Evolutionary conservation across 2,113 vertebrate genomes (phyloP).

Genomic region (Stomatorhinus ivindoensis): DNA sequence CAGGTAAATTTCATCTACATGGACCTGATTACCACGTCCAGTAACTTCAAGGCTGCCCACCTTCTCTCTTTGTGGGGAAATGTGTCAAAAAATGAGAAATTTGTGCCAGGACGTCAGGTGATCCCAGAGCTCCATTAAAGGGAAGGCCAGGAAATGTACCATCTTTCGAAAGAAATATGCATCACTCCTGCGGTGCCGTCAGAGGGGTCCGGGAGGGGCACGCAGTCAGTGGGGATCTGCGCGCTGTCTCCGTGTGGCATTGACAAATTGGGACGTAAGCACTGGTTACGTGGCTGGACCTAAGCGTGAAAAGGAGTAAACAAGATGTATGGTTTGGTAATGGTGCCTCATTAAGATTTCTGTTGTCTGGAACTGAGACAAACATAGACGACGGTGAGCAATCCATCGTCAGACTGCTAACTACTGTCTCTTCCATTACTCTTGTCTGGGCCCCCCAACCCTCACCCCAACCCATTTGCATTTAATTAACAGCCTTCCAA

Average conservation of each 20-base stretch:
- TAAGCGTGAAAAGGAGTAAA: background rate
- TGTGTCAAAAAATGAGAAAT: background rate
- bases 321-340: conserved; percentile 6
- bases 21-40: background rate
- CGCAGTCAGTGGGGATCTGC: background rate
- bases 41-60: background rate
- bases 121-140: background rate
- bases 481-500: background rate
- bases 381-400: background rate
- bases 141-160: background rate
- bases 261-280: background rate
- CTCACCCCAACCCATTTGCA: background rate
- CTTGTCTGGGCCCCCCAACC: background rate
- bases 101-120: background rate
- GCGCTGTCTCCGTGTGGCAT: background rate
- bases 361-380: background rate
- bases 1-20: background rate
- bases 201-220: background rate
- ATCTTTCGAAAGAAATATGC: background rate
- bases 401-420: background rate
- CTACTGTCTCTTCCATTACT: background rate
- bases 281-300: background rate
- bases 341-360: background rate
- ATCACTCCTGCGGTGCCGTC: background rate
- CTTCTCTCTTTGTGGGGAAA: background rate